Evolutionary conservation across 2,113 vertebrate species (phyloP), one percentile per base, ranked within the genome.

Genomic region (Micromys minutus): DNA sequence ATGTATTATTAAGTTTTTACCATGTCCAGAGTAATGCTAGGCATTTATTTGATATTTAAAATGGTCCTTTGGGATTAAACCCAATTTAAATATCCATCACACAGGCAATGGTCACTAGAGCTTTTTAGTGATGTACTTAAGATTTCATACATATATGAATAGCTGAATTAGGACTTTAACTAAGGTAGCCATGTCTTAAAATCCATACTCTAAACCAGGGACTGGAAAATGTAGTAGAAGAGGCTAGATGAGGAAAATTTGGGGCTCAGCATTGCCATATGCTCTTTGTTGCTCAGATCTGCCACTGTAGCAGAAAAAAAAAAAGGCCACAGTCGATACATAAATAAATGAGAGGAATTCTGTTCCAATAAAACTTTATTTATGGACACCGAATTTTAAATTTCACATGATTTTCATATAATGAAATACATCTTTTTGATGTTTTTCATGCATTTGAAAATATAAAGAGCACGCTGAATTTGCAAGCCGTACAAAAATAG

Each of bases 341-440:
- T 87, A 92, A 95, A 83, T 84, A 63, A 92, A 85, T 91, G 59
- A 94, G 31, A 80, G 5, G 19, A 26, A 85, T 86, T 85, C 15
- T 86, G 74, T 92, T 90, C 52, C 76, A 94, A 85, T 87, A 95
- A 95, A 96, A 80, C 47, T 87, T 90, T 89, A 94, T 89, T 90
- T 77, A 88, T 84, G 19, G 67, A 72, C 42, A 63, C 12, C 61
- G 45, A 91, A 89, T 77, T 85, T 76, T 93, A 91, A 87, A 10
- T 69, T 94, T 90, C 69, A 74, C 36, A 31, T 90, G 83, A 90
- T 84, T 81, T 94, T 91, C 36, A 89, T 55, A 47, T 71, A 57
- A 91, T 79, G 16, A 93, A 93, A 79, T 79, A 61, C n/a, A 75
- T 87, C 92, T 19, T 90, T 87, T 75, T 79, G 77, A 67, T 57